Evolutionary conservation across 1,140 invertebrate species (phyloP).

Genomic region (Hydropsyche tenuis): DNA sequence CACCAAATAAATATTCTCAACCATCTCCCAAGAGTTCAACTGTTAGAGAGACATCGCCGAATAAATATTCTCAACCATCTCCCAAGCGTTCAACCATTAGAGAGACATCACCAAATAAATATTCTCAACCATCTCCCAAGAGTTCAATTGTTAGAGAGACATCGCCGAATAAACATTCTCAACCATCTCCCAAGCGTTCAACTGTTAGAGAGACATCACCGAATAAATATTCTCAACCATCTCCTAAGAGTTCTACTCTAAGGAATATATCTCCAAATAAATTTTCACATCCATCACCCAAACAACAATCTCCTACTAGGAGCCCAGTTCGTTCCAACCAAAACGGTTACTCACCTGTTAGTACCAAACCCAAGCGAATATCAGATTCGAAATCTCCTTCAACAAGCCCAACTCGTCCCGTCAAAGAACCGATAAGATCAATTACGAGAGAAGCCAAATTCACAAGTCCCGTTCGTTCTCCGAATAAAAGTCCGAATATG

Average conservation of each 20-base stretch:
- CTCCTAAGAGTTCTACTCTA: background rate
- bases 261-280: background rate
- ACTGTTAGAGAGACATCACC: background rate
- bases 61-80: background rate
- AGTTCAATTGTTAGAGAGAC: background rate
- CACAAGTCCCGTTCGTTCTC: conserved; percentile 17
- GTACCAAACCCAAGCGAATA: conserved; percentile 49
- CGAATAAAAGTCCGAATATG: conserved; percentile 52
- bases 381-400: conserved; percentile 45
- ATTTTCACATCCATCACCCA: conserved; percentile 5
- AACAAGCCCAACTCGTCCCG: conserved; percentile 40
- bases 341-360: conserved; percentile 46
- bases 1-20: background rate
- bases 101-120: background rate
- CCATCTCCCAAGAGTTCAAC: too few relatives aligned
- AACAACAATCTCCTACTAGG: conserved; percentile 2
- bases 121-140: background rate
- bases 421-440: background rate
- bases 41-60: background rate
- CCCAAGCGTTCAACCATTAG: background rate
- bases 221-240: background rate
- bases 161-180: background rate
- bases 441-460: background rate
- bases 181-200: too few relatives aligned
- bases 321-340: conserved; percentile 10